Conservation (phyloP, 2,888 invertebrate species). For the Yponomeuta malinellus region DNA sequence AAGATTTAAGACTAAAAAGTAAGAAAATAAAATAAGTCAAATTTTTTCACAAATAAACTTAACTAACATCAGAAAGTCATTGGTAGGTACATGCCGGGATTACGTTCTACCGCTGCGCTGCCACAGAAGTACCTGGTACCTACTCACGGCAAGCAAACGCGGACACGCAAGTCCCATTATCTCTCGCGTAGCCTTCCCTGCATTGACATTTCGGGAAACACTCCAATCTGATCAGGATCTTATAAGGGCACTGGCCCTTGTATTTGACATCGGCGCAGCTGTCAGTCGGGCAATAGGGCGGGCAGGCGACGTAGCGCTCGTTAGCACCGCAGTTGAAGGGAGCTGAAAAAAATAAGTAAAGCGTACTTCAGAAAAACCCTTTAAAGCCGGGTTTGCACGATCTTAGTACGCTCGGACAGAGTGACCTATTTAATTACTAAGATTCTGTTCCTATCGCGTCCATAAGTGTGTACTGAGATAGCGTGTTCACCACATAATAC, state of each 20-base stretch:
- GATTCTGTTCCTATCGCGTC: too few relatives aligned
- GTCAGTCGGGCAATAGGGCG: constrained; percentile 36
- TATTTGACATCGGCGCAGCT: constrained; percentile 29
- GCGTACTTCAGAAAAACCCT: neutral
- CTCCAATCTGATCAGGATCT: constrained; percentile 25
- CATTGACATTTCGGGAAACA: constrained; percentile 39
- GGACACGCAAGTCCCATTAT: constrained; percentile 35
- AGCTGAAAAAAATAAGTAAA: constrained; percentile 24
- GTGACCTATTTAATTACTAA: too few relatives aligned
- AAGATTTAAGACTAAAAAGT: too few relatives aligned
- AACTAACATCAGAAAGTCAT: too few relatives aligned
- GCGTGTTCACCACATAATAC: too few relatives aligned
- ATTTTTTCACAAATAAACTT: too few relatives aligned
- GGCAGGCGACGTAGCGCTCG: constrained; percentile 35
- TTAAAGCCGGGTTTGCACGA: neutral
- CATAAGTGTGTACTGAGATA: too few relatives aligned
- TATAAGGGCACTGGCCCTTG: constrained; percentile 28
- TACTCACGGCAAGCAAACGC: constrained; percentile 30
- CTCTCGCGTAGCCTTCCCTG: constrained; percentile 30
- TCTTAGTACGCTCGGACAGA: too few relatives aligned
- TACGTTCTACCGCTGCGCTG: too few relatives aligned
- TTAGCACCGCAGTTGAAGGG: constrained; percentile 35
- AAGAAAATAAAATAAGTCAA: too few relatives aligned
- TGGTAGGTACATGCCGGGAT: too few relatives aligned
- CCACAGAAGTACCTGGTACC: neutral